Evolutionary conservation across 2,797 vertebrate genomes (phyloP).

Genomic region (Eleutherodactylus coqui): DNA sequence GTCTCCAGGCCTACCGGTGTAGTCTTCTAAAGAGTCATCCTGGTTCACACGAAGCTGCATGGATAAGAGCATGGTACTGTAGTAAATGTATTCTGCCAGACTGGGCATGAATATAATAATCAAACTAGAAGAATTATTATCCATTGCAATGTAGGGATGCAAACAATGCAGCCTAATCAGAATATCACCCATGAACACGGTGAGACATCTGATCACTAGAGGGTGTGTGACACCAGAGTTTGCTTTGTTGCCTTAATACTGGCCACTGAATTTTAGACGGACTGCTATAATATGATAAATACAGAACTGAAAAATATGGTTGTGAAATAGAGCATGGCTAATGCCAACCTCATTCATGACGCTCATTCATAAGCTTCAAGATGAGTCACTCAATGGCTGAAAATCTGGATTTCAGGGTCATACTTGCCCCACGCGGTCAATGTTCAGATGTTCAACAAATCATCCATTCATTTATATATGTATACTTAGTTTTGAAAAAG

Average conservation of each 20-base stretch:
- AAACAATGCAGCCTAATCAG: not conserved
- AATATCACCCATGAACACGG: not conserved
- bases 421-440: too few relatives aligned
- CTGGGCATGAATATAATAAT: not conserved
- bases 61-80: not conserved
- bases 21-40: slow-evolving; percentile 91
- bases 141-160: not conserved
- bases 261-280: not conserved
- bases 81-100: not conserved
- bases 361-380: not conserved
- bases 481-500: not conserved
- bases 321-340: slow-evolving; percentile 10
- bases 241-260: not conserved
- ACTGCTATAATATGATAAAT: not conserved
- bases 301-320: not conserved
- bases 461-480: too few relatives aligned
- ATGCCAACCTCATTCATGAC: not conserved
- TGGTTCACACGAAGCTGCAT: slow-evolving; percentile 91
- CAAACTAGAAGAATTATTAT: not conserved
- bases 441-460: too few relatives aligned
- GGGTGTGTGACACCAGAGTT: not conserved
- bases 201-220: slow-evolving; percentile 21
- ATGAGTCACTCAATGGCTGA: not conserved
- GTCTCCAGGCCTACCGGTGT: slow-evolving; percentile 78
- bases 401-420: not conserved